These are phyloP conservation scores for Alcedo quadribrachys DNA, from an alignment of 2,797 vertebrate genomes.

Conservation along the genomic window DNA sequence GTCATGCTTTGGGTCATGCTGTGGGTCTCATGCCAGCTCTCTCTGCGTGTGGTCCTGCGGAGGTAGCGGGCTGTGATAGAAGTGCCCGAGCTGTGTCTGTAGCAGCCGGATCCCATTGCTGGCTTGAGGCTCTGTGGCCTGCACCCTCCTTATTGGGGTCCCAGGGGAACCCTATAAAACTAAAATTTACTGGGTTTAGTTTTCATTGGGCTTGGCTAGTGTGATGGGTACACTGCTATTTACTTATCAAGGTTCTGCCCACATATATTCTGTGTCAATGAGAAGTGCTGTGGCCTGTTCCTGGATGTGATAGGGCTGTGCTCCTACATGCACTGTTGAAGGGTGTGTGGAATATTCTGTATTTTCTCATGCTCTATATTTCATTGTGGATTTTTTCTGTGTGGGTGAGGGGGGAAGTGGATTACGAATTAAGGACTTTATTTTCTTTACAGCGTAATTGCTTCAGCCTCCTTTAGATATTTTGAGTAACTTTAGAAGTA, in stretches of 20 bases:
- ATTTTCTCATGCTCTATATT: constrained; percentile 73
- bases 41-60: too few species aligned
- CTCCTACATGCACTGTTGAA: constrained; percentile 46
- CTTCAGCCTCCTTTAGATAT: constrained; percentile 70
- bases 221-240: constrained; percentile 66
- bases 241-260: constrained; percentile 66
- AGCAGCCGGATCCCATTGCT: too few species aligned
- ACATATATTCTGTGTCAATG: constrained; percentile 51
- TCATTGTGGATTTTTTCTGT: constrained; percentile 66
- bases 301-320: constrained; percentile 54
- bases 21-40: too few species aligned
- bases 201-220: constrained; percentile 65
- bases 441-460: constrained; percentile 64
- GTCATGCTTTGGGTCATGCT: too few species aligned
- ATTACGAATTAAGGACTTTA: constrained; percentile 71
- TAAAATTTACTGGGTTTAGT: constrained; percentile 70
- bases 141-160: too few species aligned
- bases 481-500: constrained; percentile 61
- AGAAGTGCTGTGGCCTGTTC: constrained; percentile 25
- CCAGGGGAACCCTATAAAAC: too few species aligned
- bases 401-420: constrained; percentile 64
- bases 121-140: too few species aligned
- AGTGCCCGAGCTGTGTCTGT: too few species aligned
- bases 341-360: constrained; percentile 62
- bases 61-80: too few species aligned